Conservation (phyloP, 2,888 invertebrate species). For the Macrosiphum euphorbiae region DNA sequence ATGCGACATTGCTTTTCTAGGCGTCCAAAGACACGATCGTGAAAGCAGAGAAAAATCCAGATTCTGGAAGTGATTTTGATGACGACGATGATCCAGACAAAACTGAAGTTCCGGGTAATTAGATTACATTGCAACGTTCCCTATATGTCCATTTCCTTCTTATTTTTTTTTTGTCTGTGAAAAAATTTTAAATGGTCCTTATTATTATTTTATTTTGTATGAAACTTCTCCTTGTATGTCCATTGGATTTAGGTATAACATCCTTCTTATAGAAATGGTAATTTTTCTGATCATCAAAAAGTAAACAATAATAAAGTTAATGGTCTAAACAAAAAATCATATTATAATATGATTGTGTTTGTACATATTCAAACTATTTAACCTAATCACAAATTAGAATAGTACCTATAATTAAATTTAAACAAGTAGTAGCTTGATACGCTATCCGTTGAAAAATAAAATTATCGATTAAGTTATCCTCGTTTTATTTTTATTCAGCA, state of each 20-base stretch:
- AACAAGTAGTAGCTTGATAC: neutral
- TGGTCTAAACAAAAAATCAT: neutral
- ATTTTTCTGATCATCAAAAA: neutral
- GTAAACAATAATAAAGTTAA: neutral
- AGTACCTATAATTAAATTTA: neutral
- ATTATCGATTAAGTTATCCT: neutral
- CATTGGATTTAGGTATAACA: neutral
- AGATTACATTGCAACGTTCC: neutral
- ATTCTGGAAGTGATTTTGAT: conserved; percentile 68
- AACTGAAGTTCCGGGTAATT: conserved; percentile 88
- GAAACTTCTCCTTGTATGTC: neutral
- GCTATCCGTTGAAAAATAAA: neutral
- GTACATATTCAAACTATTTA: neutral
- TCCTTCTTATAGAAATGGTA: neutral
- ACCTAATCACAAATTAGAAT: neutral
- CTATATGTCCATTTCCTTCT: neutral
- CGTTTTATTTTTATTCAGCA: neutral
- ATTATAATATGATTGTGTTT: neutral
- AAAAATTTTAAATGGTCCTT: neutral
- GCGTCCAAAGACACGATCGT: conserved; percentile 53
- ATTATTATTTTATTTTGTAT: neutral
- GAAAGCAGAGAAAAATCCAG: conserved; percentile 63
- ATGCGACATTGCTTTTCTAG: conserved; percentile 50
- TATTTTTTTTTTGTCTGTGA: neutral
- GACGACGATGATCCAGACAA: conserved; percentile 86